Percentiles rank a stretch among this genome's conserved stretches.
Conservation (phyloP, 2,888 invertebrate genomes). For the Gari tellinella region DNA sequence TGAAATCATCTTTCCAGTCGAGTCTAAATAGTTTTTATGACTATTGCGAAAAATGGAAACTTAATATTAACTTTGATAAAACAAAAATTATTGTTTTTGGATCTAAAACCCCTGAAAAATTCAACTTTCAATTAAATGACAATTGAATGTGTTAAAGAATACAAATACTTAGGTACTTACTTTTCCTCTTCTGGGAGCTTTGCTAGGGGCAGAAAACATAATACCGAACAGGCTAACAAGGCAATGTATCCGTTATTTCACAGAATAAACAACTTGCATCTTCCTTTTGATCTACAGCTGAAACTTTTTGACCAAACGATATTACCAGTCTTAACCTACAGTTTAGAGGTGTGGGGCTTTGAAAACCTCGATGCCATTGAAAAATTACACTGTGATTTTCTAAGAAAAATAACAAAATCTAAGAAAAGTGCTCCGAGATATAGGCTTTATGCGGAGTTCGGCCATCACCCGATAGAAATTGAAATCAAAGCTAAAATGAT, state of each 20-base stretch:
- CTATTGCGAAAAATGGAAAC: no score
- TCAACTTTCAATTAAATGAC: no score
- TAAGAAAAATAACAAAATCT: slow-evolving; percentile 5
- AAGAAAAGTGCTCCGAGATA: slow-evolving; percentile 13
- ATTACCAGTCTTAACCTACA: slow-evolving; percentile 15
- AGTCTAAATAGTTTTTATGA: no score
- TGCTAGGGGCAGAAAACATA: slow-evolving; percentile 2
- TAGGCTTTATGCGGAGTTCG: slow-evolving; percentile 25
- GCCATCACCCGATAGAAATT: slow-evolving; percentile 2
- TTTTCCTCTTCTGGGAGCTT: slow-evolving; percentile 9
- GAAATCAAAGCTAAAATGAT: slow-evolving; percentile 17
- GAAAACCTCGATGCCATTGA: slow-evolving; percentile 8
- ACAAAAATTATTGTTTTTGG: no score
- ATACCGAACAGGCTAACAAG: slow-evolving; percentile 11
- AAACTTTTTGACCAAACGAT: slow-evolving; percentile 28
- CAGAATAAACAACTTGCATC: neutral
- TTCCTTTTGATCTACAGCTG: slow-evolving; percentile 12
- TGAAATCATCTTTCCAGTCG: no score
- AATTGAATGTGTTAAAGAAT: slow-evolving; percentile 2
- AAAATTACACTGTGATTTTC: slow-evolving; percentile 25
- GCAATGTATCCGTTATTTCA: slow-evolving; percentile 14
- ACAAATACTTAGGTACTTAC: slow-evolving; percentile 15
- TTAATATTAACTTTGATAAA: no score
- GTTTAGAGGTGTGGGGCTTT: slow-evolving; percentile 23
- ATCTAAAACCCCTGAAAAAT: no score